Evolutionary conservation across 2,113 vertebrate genomes (phyloP).

Genomic region (Clinocottus analis): DNA sequence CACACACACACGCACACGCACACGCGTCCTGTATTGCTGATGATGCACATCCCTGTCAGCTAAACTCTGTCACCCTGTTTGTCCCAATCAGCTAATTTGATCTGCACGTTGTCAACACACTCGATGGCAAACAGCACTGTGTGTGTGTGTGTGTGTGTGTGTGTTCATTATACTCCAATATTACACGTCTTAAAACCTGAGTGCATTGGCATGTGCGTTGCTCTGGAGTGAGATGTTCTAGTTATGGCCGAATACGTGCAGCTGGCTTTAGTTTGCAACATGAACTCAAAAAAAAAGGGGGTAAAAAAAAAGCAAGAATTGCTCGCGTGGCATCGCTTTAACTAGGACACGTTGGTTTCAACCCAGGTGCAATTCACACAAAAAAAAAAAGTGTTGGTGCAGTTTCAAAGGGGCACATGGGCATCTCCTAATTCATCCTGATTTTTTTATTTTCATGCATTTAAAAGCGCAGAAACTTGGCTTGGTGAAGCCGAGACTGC

Average conservation of each 20-base stretch:
- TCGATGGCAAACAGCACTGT: conserved; percentile 38
- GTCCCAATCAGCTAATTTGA: conserved; percentile 30
- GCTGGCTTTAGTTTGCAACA: conserved; percentile 36
- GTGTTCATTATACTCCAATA: conserved; percentile 18
- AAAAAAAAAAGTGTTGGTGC: conserved; percentile 8
- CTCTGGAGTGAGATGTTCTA: neutral
- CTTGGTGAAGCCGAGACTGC: neutral
- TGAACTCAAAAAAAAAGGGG: neutral
- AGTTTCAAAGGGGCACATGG: conserved; percentile 23
- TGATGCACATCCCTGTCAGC: conserved; percentile 57
- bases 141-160: neutral
- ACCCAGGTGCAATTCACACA: conserved; percentile 40
- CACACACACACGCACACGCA: neutral
- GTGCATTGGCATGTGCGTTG: neutral
- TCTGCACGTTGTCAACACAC: conserved; percentile 26
- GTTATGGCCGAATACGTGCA: conserved; percentile 14
- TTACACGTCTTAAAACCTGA: neutral
- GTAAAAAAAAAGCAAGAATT: neutral
- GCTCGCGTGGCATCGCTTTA: conserved; percentile 24
- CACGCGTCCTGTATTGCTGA: conserved; percentile 32
- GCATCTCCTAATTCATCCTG: conserved; percentile 5
- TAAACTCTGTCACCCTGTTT: conserved; percentile 30
- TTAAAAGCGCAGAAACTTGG: neutral
- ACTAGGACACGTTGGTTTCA: conserved; percentile 43
- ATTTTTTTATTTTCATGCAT: neutral